Base-by-base conservation (phyloP, 2,888 invertebrate species). In the Listrodromus nycthemerus region DNA sequence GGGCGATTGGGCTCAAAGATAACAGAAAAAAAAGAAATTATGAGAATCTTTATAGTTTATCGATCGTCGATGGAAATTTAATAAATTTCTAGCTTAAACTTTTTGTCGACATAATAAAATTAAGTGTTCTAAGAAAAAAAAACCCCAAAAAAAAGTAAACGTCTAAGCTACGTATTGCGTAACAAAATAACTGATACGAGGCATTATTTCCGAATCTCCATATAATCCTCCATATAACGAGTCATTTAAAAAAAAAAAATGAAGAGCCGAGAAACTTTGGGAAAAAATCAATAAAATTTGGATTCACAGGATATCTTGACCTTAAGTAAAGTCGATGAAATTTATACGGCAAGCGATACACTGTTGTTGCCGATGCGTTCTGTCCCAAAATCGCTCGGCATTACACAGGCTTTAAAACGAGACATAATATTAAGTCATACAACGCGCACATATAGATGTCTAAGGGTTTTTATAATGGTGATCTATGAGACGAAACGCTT, bases 391-490 rank as follows among this genome's bases (percentile, higher is more conserved):
- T 77, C 77, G 78, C 82, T 84, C 81, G 75, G 79, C 27, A 73
- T 76, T 76, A 82, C 61, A 67, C 77, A 82, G 79, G 81, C 85
- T 84, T 83, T 85, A 84, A 84, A 61, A 83, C 66, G 82, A 73
- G 79, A 71, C 78, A 83, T 91, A 91, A 89, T 87, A 73, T 87
- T 91, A 90, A 90, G 91, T 88, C 88, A 90, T 92, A 90, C 88
- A 92, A 92, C 90, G 91, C 92, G 91, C 92, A 92, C 88, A 89
- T 81, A 73, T 91, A 91, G 89, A 79, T 83, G 80, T 76, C 74
- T 89, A 91, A 91, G 91, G 86, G 89, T 90, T 90, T 89, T 90
- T 91, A 90, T 89, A 90, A 91, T 88, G 90, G 89, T 91, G 89
- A 88, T 91, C 89, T 89, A 86, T 86, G 82, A 76, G 77, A 69